Base-by-base conservation (phyloP, 2,888 invertebrate species). In the Cactoblastis cactorum region DNA sequence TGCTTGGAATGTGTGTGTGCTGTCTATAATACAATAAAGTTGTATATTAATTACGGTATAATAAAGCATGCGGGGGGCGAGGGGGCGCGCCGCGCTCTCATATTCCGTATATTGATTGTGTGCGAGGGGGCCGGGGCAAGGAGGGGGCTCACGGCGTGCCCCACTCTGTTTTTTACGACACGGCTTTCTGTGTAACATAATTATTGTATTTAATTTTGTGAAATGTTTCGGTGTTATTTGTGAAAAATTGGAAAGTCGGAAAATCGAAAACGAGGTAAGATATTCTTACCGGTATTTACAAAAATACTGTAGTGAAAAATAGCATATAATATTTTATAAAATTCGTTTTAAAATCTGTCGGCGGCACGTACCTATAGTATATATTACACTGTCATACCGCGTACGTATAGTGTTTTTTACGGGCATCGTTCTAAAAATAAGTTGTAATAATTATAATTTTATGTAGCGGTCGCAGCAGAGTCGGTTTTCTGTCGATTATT, bases 151-250 rank as follows among this genome's bases (percentile, higher is more conserved):
- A 87, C 85, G 83, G 88, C 90, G 88, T 89, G 88, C 90, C 90
- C 90, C 90, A 88, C 90, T 89, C 89, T 88, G 88, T 89, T 84
- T 90, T 90, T 90, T 90, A 90, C 90, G 90, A 89, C 89, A 90
- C 89, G 86, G 89, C 89, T 89, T 89, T 90, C 88, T 88, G 89
- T 90, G 88, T 88, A 90, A 90, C 90, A 88, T 90, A 86, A 87
- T 88, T 87, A 85, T 84, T 85, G 84, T 89, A 80, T 85, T 86
- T 87, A 80, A 86, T 88, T 86, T 89, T 86, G 89, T 89, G 89
- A 89, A 89, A 89, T 89, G 89, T 83, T 84, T 86, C 84, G 84
- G 82, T 81, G 88, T 85, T 85, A 84, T 86, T 82, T 82, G 84
- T 89, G 83, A 88, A 88, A 86, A 83, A 76, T 83, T 71, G 79